Evolutionary conservation across 2,888 invertebrate genomes (phyloP).

Genomic region (Unio pictorum): DNA sequence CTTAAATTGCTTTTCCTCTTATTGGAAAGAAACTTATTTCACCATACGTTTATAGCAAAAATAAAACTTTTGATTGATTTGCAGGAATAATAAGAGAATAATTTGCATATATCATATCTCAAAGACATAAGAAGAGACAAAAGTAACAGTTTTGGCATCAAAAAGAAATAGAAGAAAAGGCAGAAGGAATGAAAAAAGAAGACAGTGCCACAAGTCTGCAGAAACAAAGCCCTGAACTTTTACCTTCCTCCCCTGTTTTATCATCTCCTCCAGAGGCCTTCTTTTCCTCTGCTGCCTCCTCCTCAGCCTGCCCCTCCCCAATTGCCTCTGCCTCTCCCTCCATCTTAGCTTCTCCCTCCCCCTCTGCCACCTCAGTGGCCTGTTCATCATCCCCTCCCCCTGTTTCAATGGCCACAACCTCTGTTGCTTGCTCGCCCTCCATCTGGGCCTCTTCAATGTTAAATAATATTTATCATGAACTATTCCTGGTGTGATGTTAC

Average conservation of each 20-base stretch:
- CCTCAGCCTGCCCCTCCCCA: constrained; percentile 21
- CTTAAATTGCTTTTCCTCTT: too few relatives aligned
- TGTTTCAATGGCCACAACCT: constrained; percentile 21
- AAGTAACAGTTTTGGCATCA: too few relatives aligned
- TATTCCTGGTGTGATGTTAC: too few relatives aligned
- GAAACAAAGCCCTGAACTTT: neutral
- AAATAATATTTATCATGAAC: too few relatives aligned
- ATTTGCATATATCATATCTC: too few relatives aligned
- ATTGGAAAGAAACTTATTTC: too few relatives aligned
- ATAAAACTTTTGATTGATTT: too few relatives aligned
- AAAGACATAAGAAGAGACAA: too few relatives aligned
- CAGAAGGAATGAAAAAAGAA: neutral
- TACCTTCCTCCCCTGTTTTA: neutral
- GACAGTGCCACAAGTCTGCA: neutral
- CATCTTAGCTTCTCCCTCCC: constrained; percentile 16
- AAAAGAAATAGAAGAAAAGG: too few relatives aligned
- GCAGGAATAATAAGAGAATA: too few relatives aligned
- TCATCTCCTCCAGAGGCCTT: constrained; percentile 18
- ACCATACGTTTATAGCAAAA: too few relatives aligned
- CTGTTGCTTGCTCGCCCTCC: constrained; percentile 7
- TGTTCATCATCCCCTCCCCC: constrained; percentile 14
- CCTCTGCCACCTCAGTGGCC: constrained; percentile 17
- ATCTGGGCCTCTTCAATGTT: constrained; percentile 8
- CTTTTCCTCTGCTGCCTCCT: constrained; percentile 20
- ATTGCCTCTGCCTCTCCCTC: constrained; percentile 21